A percentile compares a stretch with the other conserved stretches of the same genome.
phyloP scores from a whole-genome alignment of 2,797 vertebrate genomes.

The Lutjanus argentimaculatus region DNA sequence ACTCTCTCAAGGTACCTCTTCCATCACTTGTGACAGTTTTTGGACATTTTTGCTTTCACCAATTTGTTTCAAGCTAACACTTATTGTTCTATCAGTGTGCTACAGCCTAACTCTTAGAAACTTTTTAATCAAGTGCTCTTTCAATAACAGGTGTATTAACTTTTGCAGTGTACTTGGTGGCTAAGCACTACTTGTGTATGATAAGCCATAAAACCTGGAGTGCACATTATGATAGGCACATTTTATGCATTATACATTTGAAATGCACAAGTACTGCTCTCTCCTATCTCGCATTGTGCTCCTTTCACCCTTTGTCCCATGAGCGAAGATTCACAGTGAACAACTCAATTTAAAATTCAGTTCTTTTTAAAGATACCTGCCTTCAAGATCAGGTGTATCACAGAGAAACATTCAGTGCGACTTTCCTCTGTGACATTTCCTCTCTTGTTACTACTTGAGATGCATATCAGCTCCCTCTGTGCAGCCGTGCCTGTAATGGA shows the following conservation, averaged over 20 bases:
- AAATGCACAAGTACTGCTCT: slow-evolving; percentile 30
- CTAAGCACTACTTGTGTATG: slow-evolving; percentile 27
- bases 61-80: not conserved
- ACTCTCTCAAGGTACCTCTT: slow-evolving; percentile 91
- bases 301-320: slow-evolving; percentile 52
- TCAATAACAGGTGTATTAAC: slow-evolving; percentile 3
- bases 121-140: slow-evolving; percentile 37
- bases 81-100: slow-evolving; percentile 3
- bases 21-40: not conserved
- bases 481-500: slow-evolving; percentile 51
- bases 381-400: slow-evolving; percentile 29
- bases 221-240: slow-evolving; percentile 7
- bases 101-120: slow-evolving; percentile 20
- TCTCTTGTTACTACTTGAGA: slow-evolving; percentile 24
- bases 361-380: slow-evolving; percentile 15
- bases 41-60: not conserved
- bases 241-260: slow-evolving; percentile 38
- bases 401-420: slow-evolving; percentile 23
- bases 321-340: slow-evolving; percentile 22
- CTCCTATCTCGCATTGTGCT: slow-evolving; percentile 3
- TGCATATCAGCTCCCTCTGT: slow-evolving; percentile 31
- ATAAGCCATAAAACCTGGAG: slow-evolving; percentile 1
- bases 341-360: slow-evolving; percentile 39
- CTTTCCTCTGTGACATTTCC: slow-evolving; percentile 29
- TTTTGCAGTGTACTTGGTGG: slow-evolving; percentile 25